These are phyloP conservation scores for Agrypnus murinus DNA, from an alignment of 2,888 invertebrate genomes.

Conservation along the genomic window DNA sequence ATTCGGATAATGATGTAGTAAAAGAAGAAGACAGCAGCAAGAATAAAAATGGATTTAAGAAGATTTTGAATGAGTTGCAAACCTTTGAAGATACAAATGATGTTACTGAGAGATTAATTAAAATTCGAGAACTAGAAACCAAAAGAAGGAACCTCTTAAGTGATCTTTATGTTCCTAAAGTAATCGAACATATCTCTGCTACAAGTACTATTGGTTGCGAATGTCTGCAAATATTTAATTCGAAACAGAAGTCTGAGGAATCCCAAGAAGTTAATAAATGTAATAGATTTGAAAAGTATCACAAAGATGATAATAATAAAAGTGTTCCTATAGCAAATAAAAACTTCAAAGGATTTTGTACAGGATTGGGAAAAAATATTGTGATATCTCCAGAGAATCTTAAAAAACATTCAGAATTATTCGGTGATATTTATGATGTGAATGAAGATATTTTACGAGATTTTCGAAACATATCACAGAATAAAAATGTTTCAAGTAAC, in stretches of 20 bases:
- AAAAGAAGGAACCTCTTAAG: slow-evolving; percentile 42
- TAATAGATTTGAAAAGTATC: slow-evolving; percentile 7
- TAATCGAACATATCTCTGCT: neutral
- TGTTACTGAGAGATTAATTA: slow-evolving; percentile 52
- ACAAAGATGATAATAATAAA: slow-evolving; percentile 13
- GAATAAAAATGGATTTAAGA: too few relatives aligned
- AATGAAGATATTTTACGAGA: neutral
- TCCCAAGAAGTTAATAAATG: slow-evolving; percentile 67
- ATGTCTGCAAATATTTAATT: neutral
- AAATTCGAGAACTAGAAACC: slow-evolving; percentile 56
- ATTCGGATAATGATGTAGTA: slow-evolving; percentile 36
- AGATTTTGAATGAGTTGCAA: slow-evolving; percentile 1
- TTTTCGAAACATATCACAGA: too few relatives aligned
- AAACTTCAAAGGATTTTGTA: slow-evolving; percentile 62
- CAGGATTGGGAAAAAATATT: slow-evolving; percentile 66
- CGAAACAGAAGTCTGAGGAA: slow-evolving; percentile 55
- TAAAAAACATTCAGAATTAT: slow-evolving; percentile 68
- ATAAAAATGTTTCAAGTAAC: too few relatives aligned
- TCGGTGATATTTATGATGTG: slow-evolving; percentile 62
- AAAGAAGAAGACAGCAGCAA: too few relatives aligned
- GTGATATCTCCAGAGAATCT: slow-evolving; percentile 58
- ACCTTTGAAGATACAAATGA: slow-evolving; percentile 31
- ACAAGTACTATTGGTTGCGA: slow-evolving; percentile 23
- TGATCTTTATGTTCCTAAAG: slow-evolving; percentile 25
- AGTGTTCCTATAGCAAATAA: slow-evolving; percentile 13